Evolutionary conservation across 2,113 vertebrate species (phyloP), one percentile per base, ranked within the genome.

Genomic region (Tachycineta bicolor): DNA sequence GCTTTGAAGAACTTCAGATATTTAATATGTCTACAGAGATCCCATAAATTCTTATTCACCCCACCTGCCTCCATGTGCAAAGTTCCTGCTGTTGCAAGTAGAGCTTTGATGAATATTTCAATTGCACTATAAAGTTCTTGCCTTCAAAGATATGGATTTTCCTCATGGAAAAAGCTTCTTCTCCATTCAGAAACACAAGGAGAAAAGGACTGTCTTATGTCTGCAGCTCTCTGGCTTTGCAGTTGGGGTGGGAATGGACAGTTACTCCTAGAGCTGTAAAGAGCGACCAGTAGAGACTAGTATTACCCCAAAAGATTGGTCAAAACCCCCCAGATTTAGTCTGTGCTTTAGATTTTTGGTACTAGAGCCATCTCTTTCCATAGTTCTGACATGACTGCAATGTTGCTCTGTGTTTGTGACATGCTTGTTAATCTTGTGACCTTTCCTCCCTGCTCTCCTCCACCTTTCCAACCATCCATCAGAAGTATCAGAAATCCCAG

Each of bases 1-100:
- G 79, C 92, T 96, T 97, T 97, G 94, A 96, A 97, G 96, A 89
- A 64, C 88, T 89, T 88, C 55, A 1, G 64, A 78, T 94, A 95
- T 96, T 96, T 93, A 93, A 93, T 96, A 96, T 75, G 92, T 81
- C 90, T 94, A 22, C 87, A 93, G 91, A 91, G 84, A 80, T 97
- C 96, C 91, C 87, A 90, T 96, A 97, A 96, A 96, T 95, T 91
- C 91, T 91, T 95, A 88, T 14, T 82, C 87, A 83, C 39, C 13
- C 79, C 96, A 92, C 90, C 94, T 96, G 92, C 90, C 78, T 95
- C 88, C 76, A 44, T 56, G 64, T 81, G 68, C 94, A 81, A 63
- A 90, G 92, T 90, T 96, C 88, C 93, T 94, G 92, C 92, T 92
- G 88, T 93, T 96, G 59, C 44, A 77, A 77, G 79, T 31, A 85